Base-by-base conservation (phyloP, 2,113 vertebrate species). In the Pao palembangensis region DNA sequence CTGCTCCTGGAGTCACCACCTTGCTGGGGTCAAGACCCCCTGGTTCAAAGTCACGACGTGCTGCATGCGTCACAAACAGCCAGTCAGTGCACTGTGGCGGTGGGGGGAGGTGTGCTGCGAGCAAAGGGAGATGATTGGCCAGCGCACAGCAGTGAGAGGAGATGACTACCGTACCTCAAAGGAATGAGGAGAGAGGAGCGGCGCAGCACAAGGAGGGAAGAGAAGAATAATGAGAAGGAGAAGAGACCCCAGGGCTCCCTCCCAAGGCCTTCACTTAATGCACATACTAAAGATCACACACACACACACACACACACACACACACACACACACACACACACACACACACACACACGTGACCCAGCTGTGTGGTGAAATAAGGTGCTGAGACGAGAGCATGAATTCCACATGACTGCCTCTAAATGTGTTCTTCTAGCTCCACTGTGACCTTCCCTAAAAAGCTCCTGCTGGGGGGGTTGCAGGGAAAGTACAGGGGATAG, bases 101-200 rank as follows among this genome's bases (percentile, higher is more conserved):
- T 64, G 71, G 49, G 53, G 44, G 52, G 47, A 4, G 19, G 60
- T 20, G 55, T 17, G 10, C 43, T 64, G 67, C 48, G 19, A 69
- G 49, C 67, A 63, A 54, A 72, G 69, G 28, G 42, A 61, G 67
- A 52, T 75, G 82, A 80, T 73, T 73, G 81, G 81, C 56, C 34
- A 38, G 60, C 28, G 44, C 55, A 62, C 18, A 79, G 81, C 77
- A 67, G 66, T 69, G 80, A 70, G 48, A 82, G 73, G 65, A 50
- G 69, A 81, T 17, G 82, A 75, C 85, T 86, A 82, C 80, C 64
- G 55, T 89, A 89, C 88, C 88, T 89, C 88, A 80, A 77, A 74
- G 85, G 83, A 86, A 83, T 76, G 76, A 83, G 83, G 81, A 85
- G 85, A 87, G 84, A 64, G 81, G 81, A 80, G 67, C 58, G 77